Percentiles rank a stretch among this genome's conserved stretches.
Conservation (phyloP, 2,113 vertebrate genomes). For the Girardinichthys multiradiatus region DNA sequence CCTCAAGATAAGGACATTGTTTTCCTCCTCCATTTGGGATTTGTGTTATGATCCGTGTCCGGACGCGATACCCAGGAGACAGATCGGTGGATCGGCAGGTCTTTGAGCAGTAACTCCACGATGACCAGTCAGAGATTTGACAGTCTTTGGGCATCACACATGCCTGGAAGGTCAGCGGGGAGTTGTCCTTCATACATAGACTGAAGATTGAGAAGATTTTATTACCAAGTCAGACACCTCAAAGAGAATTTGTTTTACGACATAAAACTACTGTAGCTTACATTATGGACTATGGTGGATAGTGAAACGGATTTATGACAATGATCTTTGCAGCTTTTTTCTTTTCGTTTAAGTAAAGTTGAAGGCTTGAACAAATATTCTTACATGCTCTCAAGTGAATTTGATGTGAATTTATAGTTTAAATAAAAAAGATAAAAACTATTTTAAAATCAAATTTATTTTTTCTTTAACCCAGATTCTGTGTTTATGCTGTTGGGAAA, state of each 20-base stretch:
- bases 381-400: too few species aligned
- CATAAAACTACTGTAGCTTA: background rate
- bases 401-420: too few species aligned
- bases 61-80: conserved; percentile 84
- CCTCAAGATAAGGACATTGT: conserved; percentile 85
- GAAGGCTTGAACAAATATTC: too few species aligned
- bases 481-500: too few species aligned
- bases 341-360: too few species aligned
- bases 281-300: background rate
- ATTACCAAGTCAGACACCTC: conserved; percentile 4
- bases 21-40: conserved; percentile 80
- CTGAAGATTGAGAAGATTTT: conserved; percentile 67
- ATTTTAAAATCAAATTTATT: too few species aligned
- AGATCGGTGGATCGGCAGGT: conserved; percentile 84
- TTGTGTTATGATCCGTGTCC: conserved; percentile 81
- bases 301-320: background rate
- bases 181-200: conserved; percentile 84
- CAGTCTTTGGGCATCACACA: conserved; percentile 91
- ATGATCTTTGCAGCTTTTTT: too few species aligned
- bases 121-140: conserved; percentile 85
- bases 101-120: conserved; percentile 89
- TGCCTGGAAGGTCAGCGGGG: conserved; percentile 83
- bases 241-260: background rate
- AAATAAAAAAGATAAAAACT: too few species aligned
- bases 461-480: too few species aligned